Conservation (phyloP, 2,888 invertebrate species). For the Vannuccia rotundouncinata region DNA sequence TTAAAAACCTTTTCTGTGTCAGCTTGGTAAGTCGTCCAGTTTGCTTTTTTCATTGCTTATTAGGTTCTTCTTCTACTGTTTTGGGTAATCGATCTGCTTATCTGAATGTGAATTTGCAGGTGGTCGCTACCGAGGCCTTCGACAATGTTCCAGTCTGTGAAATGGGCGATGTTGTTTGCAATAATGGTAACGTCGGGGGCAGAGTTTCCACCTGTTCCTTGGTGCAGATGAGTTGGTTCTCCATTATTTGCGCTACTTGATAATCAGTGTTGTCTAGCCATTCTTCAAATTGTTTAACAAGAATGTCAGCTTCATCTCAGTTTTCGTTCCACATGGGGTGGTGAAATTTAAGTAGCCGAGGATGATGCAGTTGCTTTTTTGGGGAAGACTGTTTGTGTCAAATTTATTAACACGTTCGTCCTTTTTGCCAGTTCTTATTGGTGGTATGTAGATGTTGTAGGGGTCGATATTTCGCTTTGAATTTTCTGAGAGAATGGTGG, state of each 20-base stretch:
- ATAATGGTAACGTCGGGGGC: not conserved
- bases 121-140: constrained; percentile 20
- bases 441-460: constrained; percentile 15
- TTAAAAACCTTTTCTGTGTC: no score
- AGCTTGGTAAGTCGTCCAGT: no score
- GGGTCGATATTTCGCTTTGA: not conserved
- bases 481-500: not conserved
- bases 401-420: constrained; percentile 4
- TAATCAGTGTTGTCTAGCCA: not conserved
- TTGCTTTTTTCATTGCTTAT: no score
- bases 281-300: not conserved
- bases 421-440: not conserved
- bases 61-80: not conserved
- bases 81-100: not conserved
- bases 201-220: not conserved
- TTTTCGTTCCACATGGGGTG: constrained; percentile 12
- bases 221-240: constrained; percentile 10
- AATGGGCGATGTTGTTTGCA: not conserved
- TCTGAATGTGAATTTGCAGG: not conserved
- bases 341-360: not conserved
- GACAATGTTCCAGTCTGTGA: not conserved
- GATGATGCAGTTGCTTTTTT: not conserved
- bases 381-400: not conserved
- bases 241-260: not conserved
- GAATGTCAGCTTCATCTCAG: not conserved